Evolutionary conservation across 1,140 invertebrate genomes (phyloP).

Genomic region (Macrobrachium rosenbergii): DNA sequence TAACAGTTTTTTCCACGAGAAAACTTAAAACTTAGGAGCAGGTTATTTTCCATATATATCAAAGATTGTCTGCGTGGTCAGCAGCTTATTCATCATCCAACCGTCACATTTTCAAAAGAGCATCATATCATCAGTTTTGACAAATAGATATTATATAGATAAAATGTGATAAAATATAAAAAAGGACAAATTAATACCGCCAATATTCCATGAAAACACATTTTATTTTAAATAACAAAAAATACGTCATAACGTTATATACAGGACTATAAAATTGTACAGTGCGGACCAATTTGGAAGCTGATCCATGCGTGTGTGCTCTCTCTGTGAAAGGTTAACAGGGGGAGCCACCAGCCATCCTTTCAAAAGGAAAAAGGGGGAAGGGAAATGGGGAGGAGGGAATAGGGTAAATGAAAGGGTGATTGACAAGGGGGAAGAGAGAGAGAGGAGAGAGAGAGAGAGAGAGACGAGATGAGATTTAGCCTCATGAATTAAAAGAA

Average conservation of each 20-base stretch:
- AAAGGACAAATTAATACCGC: no score
- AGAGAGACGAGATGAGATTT: conserved; percentile 5
- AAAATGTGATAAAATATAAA: background rate
- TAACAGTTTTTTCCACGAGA: no score
- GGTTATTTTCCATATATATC: no score
- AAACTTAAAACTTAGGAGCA: no score
- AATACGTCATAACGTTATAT: conserved; percentile 44
- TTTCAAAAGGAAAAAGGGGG: background rate
- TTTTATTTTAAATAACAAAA: conserved; percentile 51
- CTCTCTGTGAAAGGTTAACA: background rate
- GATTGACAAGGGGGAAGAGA: background rate
- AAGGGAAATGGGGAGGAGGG: background rate
- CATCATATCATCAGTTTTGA: no score
- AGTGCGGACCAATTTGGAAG: background rate
- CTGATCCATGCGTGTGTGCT: background rate
- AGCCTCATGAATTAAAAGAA: background rate
- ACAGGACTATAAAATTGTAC: conserved; percentile 38
- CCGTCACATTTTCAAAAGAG: no score
- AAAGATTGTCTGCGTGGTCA: no score
- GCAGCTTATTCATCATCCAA: no score
- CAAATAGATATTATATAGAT: background rate
- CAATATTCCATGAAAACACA: conserved; percentile 36
- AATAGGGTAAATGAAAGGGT: background rate
- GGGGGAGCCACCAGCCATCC: no score
- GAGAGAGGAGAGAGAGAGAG: background rate